Percentiles rank a stretch among this genome's conserved stretches.
Evolutionary conservation across 2,888 invertebrate genomes (phyloP).

Genomic region (Drosophila meridiana): DNA sequence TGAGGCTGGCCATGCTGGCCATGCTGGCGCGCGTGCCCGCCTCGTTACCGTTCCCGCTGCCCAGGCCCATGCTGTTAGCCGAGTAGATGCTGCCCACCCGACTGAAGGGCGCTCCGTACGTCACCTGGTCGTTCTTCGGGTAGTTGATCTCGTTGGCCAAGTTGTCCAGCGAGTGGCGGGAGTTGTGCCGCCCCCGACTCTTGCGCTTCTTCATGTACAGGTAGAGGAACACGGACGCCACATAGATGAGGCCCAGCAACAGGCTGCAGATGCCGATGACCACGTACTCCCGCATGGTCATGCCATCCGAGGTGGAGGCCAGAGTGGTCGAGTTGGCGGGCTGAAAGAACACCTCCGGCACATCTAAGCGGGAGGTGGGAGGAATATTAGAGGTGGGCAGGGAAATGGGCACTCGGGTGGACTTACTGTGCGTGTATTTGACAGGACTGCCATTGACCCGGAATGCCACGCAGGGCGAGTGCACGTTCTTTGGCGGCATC

Average conservation of each 20-base stretch:
- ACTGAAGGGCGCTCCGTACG: slow-evolving; percentile 84
- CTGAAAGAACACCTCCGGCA: slow-evolving; percentile 92
- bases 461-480: slow-evolving; percentile 94
- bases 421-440: slow-evolving; percentile 88
- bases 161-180: slow-evolving; percentile 82
- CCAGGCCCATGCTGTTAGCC: slow-evolving; percentile 76
- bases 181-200: slow-evolving; percentile 74
- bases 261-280: slow-evolving; percentile 93
- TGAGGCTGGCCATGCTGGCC: slow-evolving; percentile 84
- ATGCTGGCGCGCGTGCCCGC: slow-evolving; percentile 74
- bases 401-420: too few relatives aligned
- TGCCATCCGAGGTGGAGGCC: slow-evolving; percentile 87
- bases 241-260: slow-evolving; percentile 94
- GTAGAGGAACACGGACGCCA: slow-evolving; percentile 93
- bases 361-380: slow-evolving; percentile 86
- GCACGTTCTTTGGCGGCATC: slow-evolving; percentile 87
- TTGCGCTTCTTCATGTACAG: slow-evolving; percentile 90
- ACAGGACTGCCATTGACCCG: slow-evolving; percentile 93
- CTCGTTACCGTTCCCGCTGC: slow-evolving; percentile 62
- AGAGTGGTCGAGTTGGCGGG: slow-evolving; percentile 86
- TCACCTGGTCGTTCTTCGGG: slow-evolving; percentile 85
- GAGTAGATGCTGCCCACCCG: slow-evolving; percentile 84
- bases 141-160: slow-evolving; percentile 85
- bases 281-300: slow-evolving; percentile 91
- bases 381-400: neutral